Percentiles rank a stretch among this genome's conserved stretches.
phyloP scores from a whole-genome alignment of 2,113 vertebrate genomes.

The Phainopepla nitens region DNA sequence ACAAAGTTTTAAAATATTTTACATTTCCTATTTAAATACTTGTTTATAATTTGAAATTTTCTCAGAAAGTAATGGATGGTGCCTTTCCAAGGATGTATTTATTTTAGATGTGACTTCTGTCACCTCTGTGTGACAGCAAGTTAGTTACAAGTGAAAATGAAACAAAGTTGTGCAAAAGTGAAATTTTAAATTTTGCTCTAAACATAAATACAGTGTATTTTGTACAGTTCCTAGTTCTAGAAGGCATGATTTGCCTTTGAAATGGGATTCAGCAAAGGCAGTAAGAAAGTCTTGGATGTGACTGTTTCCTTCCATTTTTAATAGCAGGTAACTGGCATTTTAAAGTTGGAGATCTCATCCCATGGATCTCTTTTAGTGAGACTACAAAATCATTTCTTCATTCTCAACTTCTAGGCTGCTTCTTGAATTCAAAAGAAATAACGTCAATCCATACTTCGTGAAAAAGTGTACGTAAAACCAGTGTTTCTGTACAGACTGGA shows the following conservation, averaged over 20 bases:
- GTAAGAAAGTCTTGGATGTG: neutral
- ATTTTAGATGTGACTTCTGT: neutral
- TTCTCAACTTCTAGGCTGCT: neutral
- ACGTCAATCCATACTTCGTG: neutral
- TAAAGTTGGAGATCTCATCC: neutral
- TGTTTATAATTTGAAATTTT: neutral
- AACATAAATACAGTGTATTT: neutral
- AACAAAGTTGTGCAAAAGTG: neutral
- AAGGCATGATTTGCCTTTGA: neutral
- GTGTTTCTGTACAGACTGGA: neutral
- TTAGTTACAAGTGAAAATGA: neutral
- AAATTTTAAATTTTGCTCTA: neutral
- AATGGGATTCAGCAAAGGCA: neutral
- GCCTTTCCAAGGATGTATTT: neutral
- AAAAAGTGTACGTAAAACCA: neutral
- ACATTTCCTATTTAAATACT: neutral
- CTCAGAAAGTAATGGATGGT: neutral
- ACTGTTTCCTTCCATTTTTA: neutral
- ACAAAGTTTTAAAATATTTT: neutral
- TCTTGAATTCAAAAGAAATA: neutral
- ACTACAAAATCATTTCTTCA: neutral
- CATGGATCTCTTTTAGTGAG: rapidly evolving
- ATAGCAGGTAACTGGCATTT: neutral
- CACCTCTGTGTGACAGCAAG: neutral
- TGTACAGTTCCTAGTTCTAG: neutral